These are phyloP conservation scores for Leucozona laternaria DNA, from an alignment of 2,888 invertebrate genomes.

Conservation along the genomic window DNA sequence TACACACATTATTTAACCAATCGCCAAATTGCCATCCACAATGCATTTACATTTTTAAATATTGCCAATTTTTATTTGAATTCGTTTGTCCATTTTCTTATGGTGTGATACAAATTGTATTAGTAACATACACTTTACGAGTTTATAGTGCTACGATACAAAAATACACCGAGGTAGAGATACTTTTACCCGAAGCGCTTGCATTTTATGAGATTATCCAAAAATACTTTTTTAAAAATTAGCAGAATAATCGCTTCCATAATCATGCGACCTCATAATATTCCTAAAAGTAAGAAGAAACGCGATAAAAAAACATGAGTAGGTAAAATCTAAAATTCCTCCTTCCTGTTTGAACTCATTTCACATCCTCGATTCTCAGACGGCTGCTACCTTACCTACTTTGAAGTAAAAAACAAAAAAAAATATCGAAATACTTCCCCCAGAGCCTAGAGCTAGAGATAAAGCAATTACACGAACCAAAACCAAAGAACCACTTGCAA, in stretches of 20 bases:
- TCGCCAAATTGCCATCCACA: no score
- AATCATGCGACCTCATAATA: slow-evolving; percentile 65
- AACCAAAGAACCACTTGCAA: slow-evolving; percentile 16
- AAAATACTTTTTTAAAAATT: slow-evolving; percentile 42
- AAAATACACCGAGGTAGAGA: background rate
- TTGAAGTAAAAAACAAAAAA: background rate
- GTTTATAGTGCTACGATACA: background rate
- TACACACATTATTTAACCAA: no score
- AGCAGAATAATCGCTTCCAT: slow-evolving; percentile 66
- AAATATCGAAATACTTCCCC: background rate
- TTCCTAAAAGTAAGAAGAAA: background rate
- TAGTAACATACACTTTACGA: background rate
- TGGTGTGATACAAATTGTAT: background rate
- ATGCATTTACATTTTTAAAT: no score
- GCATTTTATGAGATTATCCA: slow-evolving; percentile 6
- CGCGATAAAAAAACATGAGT: background rate
- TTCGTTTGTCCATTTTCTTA: slow-evolving; percentile 10
- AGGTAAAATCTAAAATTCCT: background rate
- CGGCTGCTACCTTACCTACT: background rate
- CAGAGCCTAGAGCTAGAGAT: background rate
- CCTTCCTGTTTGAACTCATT: background rate
- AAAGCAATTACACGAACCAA: slow-evolving; percentile 25
- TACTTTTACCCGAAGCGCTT: background rate
- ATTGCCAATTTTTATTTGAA: slow-evolving; percentile 49
- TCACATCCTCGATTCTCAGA: background rate